Conservation (phyloP, 2,797 vertebrate species). For the Chiloscyllium punctatum region DNA sequence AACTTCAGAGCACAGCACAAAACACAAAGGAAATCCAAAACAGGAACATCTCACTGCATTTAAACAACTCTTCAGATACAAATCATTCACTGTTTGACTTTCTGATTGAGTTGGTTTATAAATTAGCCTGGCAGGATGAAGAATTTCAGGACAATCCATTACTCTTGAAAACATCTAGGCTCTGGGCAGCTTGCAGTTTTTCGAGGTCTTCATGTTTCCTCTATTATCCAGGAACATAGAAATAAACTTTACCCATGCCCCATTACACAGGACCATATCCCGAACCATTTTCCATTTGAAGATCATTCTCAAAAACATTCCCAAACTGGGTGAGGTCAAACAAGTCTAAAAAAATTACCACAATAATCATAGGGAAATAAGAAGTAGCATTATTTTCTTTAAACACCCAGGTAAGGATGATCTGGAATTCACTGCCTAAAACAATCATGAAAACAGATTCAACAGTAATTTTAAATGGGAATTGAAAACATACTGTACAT, state of each 20-base stretch:
- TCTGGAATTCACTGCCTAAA: not conserved
- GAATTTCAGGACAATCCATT: not conserved
- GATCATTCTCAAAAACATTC: not conserved
- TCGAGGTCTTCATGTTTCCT: not conserved
- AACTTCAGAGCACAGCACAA: not conserved
- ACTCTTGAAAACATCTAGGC: not conserved
- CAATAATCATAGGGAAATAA: not conserved
- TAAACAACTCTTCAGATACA: not conserved
- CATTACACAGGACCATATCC: not conserved
- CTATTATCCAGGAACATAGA: not conserved
- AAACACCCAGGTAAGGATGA: not conserved
- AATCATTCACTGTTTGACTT: not conserved
- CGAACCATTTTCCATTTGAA: too few relatives aligned
- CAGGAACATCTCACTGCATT: not conserved
- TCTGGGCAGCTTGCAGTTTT: not conserved
- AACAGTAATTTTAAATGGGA: not conserved
- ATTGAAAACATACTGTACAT: not conserved
- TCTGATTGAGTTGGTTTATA: not conserved
- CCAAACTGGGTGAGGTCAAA: not conserved
- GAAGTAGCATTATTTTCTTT: not conserved
- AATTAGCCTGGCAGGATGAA: not conserved
- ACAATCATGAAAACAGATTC: not conserved
- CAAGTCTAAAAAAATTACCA: not conserved
- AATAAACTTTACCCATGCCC: not conserved
- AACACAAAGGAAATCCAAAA: not conserved